Conservation (phyloP, 2,113 vertebrate species). For the Uropsilus gracilis region DNA sequence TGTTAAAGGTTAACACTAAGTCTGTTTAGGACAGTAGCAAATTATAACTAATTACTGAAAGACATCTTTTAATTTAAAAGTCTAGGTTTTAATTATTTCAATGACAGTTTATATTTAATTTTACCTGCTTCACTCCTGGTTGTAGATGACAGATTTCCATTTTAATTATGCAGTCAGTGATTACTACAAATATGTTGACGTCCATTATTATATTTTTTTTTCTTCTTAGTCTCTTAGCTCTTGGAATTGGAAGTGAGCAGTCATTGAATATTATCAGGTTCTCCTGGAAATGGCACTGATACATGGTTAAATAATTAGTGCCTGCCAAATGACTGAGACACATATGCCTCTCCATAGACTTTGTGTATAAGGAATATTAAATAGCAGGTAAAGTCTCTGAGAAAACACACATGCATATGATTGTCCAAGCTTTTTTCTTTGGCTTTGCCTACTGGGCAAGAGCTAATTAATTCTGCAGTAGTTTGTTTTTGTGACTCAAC, state of each 20-base stretch:
- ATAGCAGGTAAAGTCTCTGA: not conserved
- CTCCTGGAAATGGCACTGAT: slow-evolving; percentile 39
- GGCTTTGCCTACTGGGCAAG: not conserved
- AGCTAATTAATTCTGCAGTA: not conserved
- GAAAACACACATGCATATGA: not conserved
- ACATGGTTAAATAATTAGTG: slow-evolving; percentile 43
- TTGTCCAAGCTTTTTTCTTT: not conserved
- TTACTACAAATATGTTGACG: not conserved
- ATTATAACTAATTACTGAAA: slow-evolving; percentile 70
- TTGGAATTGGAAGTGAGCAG: slow-evolving; percentile 18
- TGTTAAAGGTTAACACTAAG: slow-evolving; percentile 65
- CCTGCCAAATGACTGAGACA: slow-evolving; percentile 1
- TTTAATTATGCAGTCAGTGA: slow-evolving; percentile 70
- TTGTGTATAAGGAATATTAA: not conserved
- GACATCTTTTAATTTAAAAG: slow-evolving; percentile 68
- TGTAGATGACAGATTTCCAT: slow-evolving; percentile 49
- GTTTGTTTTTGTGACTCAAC: not conserved
- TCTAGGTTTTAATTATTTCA: slow-evolving; percentile 68
- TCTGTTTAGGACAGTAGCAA: slow-evolving; percentile 75
- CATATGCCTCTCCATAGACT: not conserved
- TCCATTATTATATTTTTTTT: not conserved
- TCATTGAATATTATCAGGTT: not conserved
- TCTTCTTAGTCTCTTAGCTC: not conserved
- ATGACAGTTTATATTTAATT: slow-evolving; percentile 64
- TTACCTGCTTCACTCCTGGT: slow-evolving; percentile 38